Base-by-base conservation (phyloP, 2,797 vertebrate genomes). In the Saxicola maurus region DNA sequence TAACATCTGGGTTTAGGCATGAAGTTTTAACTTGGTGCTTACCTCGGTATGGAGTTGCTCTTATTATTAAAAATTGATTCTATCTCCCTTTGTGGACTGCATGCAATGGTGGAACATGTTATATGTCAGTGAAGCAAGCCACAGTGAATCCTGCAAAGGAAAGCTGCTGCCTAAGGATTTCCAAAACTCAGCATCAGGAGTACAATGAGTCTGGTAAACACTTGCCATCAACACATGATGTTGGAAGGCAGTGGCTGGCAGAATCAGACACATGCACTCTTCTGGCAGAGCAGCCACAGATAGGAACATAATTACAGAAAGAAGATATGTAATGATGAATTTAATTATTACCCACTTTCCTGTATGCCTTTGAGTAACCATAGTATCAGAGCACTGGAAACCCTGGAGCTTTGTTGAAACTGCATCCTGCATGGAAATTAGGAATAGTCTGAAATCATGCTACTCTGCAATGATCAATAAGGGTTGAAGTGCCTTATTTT, bases 331-430 rank as follows among this genome's bases (percentile, higher is more conserved):
- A 68, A 86, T 85, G 24, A 65, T 83, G 53, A 74, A 49, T 87
- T 93, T 91, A 90, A 86, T 86, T 90, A 91, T 78, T 81, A 89
- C 84, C 38, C 16, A 15, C 86, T 80, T 86, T 83, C 49, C 52
- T 69, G 25, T 62, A 45, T 35, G 14, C 28, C 37, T 71, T 64
- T 84, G 48, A 73, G 35, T 82, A 85, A 79, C 69, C 3, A 37
- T 55, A 78, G 62, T 81, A 72, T 78, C 66, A 68, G 68, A 90
- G 46, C 1, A 5, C 62, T 75, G 84, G 74, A 93, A 91, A 60
- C 38, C 13, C 24, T 42, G 56, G 53, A 66, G 67, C 27, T 88
- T 79, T 71, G 31, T 33, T 84, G 49, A 77, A 88, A 49, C 35
- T 84, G 30, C 14, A 62, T 73, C 28, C 67, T 89, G 28, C 33